Conservation (phyloP, 1,140 invertebrate species). For the Condylostylus longicornis region DNA sequence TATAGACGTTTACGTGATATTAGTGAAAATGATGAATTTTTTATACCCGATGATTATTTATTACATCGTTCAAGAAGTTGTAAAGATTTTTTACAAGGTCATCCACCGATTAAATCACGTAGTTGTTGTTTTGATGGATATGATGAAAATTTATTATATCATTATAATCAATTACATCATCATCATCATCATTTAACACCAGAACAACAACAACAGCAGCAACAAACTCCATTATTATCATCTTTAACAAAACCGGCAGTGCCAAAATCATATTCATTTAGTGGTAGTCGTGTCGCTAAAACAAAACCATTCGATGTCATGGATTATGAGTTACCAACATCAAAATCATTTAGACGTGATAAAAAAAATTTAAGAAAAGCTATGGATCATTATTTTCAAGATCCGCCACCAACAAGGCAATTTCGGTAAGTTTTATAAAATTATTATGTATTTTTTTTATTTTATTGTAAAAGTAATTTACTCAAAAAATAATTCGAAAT, state of each 20-base stretch:
- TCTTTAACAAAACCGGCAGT: conserved; percentile 24
- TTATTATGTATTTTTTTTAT: no score
- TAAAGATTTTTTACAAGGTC: conserved; percentile 29
- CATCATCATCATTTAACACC: conserved; percentile 1
- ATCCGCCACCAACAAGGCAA: no score
- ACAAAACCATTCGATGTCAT: conserved; percentile 30
- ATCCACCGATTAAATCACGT: no score
- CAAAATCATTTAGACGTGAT: conserved; percentile 18
- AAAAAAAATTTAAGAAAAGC: conserved; percentile 20
- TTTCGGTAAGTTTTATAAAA: no score
- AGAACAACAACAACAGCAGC: conserved; percentile 1
- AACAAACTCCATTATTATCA: conserved; percentile 19
- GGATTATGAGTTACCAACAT: conserved; percentile 26
- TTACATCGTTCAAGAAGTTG: conserved; percentile 28
- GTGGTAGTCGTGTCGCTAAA: conserved; percentile 18
- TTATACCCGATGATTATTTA: conserved; percentile 15
- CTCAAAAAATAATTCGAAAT: no score
- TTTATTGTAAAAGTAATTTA: no score
- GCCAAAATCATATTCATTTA: conserved; percentile 30
- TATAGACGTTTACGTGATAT: conserved; percentile 24
- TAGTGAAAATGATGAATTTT: conserved; percentile 24
- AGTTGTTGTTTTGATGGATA: conserved; percentile 29
- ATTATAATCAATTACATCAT: conserved; percentile 3
- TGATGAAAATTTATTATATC: conserved; percentile 8
- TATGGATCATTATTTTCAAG: conserved; percentile 4